A percentile compares a stretch with the other conserved stretches of the same genome.
These are phyloP conservation scores for Nephrocerus scutellatus DNA, from an alignment of 2,888 invertebrate species.

Conservation along the genomic window DNA sequence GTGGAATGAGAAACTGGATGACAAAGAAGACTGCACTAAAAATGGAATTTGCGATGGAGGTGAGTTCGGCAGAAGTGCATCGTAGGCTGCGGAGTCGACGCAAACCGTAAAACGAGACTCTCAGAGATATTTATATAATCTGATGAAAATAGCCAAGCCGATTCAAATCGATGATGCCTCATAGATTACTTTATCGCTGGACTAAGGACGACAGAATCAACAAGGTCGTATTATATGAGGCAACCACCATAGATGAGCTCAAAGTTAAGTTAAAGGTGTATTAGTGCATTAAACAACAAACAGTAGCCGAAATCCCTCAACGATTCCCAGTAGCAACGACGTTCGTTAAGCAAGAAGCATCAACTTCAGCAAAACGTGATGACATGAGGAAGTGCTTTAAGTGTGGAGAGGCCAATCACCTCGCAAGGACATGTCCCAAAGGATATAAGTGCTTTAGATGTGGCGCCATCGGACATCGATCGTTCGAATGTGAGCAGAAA, in stretches of 20 bases:
- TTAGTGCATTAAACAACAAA: constrained; percentile 12
- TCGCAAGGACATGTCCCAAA: neutral
- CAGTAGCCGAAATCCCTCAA: neutral
- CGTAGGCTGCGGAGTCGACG: constrained; percentile 5
- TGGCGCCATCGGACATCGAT: neutral
- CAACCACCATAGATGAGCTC: constrained; percentile 9
- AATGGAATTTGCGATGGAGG: constrained; percentile 4
- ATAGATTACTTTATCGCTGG: constrained; percentile 15
- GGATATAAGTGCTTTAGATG: constrained; percentile 1
- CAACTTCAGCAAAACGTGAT: neutral
- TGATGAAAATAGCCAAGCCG: constrained; percentile 12
- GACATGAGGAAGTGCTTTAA: neutral
- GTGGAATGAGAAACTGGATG: constrained; percentile 1
- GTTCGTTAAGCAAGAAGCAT: constrained; percentile 1
- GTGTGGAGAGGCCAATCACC: neutral
- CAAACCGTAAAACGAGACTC: constrained; percentile 5
- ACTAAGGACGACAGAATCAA: constrained; percentile 13
- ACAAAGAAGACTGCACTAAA: constrained; percentile 6
- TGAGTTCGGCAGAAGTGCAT: constrained; percentile 11
- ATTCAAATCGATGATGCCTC: constrained; percentile 11
- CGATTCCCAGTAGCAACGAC: neutral
- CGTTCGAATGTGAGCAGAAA: neutral
- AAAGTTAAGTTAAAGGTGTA: constrained; percentile 14
- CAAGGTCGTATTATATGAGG: constrained; percentile 15
- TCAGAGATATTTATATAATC: constrained; percentile 12